Conservation (phyloP, 2,888 invertebrate species). For the Gerosis bhagava region DNA sequence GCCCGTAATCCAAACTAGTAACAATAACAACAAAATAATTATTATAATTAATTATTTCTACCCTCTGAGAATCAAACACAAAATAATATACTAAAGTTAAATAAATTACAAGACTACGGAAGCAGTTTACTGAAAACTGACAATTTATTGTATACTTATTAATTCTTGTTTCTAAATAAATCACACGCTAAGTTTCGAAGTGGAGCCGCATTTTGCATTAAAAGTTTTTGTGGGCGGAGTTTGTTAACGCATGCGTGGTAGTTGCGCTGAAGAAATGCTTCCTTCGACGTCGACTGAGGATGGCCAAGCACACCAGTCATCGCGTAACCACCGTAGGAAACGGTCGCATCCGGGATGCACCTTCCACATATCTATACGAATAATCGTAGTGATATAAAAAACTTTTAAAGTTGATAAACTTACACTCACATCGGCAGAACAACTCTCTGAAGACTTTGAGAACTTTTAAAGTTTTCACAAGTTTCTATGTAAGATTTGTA, state of each 20-base stretch:
- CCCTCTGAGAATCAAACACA: too few species aligned
- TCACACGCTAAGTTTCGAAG: slow-evolving; percentile 20
- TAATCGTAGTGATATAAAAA: slow-evolving; percentile 32
- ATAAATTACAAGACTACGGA: slow-evolving; percentile 16
- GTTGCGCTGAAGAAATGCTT: slow-evolving; percentile 65
- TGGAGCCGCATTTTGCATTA: slow-evolving; percentile 28
- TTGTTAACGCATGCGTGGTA: slow-evolving; percentile 56
- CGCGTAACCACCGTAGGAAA: slow-evolving; percentile 60
- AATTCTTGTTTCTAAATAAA: slow-evolving; percentile 29
- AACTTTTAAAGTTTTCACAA: slow-evolving; percentile 37
- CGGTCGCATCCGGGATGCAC: slow-evolving; percentile 68
- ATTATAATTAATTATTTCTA: too few species aligned
- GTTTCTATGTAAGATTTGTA: slow-evolving; percentile 39
- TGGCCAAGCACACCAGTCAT: slow-evolving; percentile 59
- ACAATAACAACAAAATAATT: too few species aligned
- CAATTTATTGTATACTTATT: slow-evolving; percentile 32
- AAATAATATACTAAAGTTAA: neutral
- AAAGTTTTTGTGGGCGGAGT: slow-evolving; percentile 68
- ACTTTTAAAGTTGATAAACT: slow-evolving; percentile 9
- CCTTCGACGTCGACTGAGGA: slow-evolving; percentile 54
- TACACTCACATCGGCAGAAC: neutral
- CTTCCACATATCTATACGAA: slow-evolving; percentile 20
- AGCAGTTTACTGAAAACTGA: too few species aligned
- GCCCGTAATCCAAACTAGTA: too few species aligned
- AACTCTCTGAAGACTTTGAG: slow-evolving; percentile 5